These are phyloP conservation scores for Aphaenogaster ashmeadi DNA, from an alignment of 1,140 invertebrate species.

Conservation along the genomic window DNA sequence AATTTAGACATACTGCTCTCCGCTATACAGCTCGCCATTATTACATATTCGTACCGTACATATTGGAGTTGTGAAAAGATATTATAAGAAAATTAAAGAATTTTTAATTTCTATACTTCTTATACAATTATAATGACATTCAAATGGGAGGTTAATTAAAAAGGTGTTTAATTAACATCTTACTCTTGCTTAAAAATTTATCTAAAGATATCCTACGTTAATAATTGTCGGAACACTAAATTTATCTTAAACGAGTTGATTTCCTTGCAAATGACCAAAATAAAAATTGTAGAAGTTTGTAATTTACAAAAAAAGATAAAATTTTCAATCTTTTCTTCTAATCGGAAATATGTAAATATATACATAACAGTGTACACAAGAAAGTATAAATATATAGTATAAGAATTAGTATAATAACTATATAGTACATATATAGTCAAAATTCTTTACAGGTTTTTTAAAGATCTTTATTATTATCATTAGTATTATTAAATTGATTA, in stretches of 20 bases:
- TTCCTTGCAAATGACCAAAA: background rate
- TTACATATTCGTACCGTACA: background rate
- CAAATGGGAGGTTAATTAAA: background rate
- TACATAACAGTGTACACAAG: background rate
- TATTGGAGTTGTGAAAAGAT: background rate
- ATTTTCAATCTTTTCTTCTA: conserved; percentile 2
- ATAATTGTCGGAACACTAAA: background rate
- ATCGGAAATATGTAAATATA: background rate
- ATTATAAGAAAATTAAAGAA: background rate
- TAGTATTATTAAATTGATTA: no score
- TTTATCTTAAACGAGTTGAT: background rate
- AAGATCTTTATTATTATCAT: no score
- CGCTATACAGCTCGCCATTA: background rate
- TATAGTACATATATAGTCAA: no score
- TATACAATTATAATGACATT: background rate
- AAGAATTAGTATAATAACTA: no score
- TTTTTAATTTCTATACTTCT: background rate
- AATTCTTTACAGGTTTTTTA: no score
- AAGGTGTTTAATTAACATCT: no score
- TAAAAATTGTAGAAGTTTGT: background rate
- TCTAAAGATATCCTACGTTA: background rate
- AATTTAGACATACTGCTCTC: conserved; percentile 18
- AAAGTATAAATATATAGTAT: background rate
- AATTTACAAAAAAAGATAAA: background rate
- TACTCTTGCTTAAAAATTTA: background rate